A percentile compares a stretch with the other conserved stretches of the same genome.
phyloP scores from a whole-genome alignment of 2,797 vertebrate genomes.

The Trachurus trachurus region DNA sequence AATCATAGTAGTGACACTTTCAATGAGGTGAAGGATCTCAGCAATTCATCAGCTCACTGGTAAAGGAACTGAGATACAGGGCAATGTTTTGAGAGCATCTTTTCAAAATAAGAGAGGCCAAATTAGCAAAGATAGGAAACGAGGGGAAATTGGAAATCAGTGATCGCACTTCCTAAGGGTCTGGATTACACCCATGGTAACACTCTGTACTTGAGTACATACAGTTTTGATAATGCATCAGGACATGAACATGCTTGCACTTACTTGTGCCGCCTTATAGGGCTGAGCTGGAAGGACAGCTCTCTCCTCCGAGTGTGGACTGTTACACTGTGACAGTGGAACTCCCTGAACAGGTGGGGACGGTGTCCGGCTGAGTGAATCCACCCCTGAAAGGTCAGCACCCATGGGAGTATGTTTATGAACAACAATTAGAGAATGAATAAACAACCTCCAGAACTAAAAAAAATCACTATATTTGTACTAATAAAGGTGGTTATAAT shows the following conservation, averaged over 20 bases:
- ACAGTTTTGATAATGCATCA: not conserved
- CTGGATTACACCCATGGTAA: too few relatives aligned
- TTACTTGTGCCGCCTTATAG: slow-evolving; percentile 45
- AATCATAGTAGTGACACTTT: not conserved
- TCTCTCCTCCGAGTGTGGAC: slow-evolving; percentile 19
- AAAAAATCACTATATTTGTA: not conserved
- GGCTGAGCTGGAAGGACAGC: slow-evolving; percentile 25
- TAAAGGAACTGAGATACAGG: not conserved
- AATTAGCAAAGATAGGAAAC: not conserved
- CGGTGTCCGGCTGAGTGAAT: slow-evolving; percentile 7
- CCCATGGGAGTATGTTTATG: not conserved
- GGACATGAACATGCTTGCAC: not conserved
- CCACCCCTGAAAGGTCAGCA: slow-evolving; percentile 27
- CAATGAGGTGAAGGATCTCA: not conserved
- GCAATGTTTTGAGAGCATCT: not conserved
- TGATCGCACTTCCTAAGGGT: not conserved
- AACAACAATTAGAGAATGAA: not conserved
- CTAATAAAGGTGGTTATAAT: not conserved
- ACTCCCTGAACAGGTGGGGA: slow-evolving; percentile 29
- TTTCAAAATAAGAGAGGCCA: too few relatives aligned
- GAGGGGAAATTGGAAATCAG: too few relatives aligned
- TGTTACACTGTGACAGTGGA: slow-evolving; percentile 16
- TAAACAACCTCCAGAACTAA: not conserved
- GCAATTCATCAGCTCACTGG: not conserved
- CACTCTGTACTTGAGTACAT: not conserved